These are phyloP conservation scores for Molothrus ater DNA, from an alignment of 2,797 vertebrate genomes.

Conservation along the genomic window DNA sequence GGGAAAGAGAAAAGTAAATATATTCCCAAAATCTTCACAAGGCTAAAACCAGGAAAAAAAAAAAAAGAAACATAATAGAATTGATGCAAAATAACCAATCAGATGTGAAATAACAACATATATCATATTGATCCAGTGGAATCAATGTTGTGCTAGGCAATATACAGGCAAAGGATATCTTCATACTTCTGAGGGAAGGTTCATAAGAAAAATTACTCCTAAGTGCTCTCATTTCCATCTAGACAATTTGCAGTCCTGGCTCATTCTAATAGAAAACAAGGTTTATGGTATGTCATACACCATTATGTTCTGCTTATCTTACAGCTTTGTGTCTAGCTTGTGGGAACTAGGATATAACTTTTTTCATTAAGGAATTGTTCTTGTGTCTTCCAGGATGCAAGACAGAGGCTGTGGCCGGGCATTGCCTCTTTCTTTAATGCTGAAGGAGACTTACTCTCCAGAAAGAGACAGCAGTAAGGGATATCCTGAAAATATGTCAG, in stretches of 20 bases:
- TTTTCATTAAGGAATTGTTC: neutral
- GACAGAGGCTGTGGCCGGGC: conserved; percentile 82
- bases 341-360: neutral
- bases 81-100: neutral
- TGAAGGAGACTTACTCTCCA: conserved; percentile 74
- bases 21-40: neutral
- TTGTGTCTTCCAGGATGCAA: conserved; percentile 85
- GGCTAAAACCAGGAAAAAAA: neutral
- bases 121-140: neutral
- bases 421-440: conserved; percentile 79
- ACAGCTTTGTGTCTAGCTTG: neutral
- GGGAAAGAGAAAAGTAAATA: neutral
- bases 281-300: neutral
- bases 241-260: neutral
- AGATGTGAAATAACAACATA: neutral
- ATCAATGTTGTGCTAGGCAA: neutral
- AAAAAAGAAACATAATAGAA: neutral
- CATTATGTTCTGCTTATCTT: neutral
- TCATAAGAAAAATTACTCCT: neutral
- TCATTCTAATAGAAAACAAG: neutral
- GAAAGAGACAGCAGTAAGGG: conserved; percentile 69
- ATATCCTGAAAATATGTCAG: conserved; percentile 77
- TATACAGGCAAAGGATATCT: neutral
- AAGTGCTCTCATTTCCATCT: neutral
- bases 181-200: neutral